These are phyloP conservation scores for Mycetomoellerius zeteki DNA, from an alignment of 1,140 invertebrate species.

Conservation along the genomic window DNA sequence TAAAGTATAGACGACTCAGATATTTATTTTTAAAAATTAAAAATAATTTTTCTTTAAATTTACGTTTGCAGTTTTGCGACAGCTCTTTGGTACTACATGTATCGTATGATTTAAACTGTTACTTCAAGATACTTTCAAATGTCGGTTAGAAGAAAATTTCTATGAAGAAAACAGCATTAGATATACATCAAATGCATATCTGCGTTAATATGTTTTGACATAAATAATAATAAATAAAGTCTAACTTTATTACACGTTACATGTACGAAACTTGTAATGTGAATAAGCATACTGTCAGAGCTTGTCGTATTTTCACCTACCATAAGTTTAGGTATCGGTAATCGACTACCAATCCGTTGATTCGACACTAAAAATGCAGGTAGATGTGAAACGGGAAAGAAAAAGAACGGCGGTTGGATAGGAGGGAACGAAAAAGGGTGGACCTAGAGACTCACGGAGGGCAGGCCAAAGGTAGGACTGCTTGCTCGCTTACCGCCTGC, in stretches of 20 bases:
- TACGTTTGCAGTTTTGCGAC: neutral
- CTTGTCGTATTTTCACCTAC: neutral
- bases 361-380: conserved; percentile 68
- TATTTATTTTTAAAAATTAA: neutral
- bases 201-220: neutral
- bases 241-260: neutral
- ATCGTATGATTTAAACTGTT: neutral
- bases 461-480: conserved; percentile 60
- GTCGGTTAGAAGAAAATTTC: neutral
- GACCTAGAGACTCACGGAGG: conserved; percentile 27
- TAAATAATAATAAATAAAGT: conserved; percentile 19
- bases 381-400: conserved; percentile 65
- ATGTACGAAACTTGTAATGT: neutral
- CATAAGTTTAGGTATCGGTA: neutral
- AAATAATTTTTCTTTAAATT: neutral
- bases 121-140: neutral
- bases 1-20: neutral
- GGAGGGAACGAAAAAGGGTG: conserved; percentile 49
- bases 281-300: neutral
- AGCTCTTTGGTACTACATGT: neutral
- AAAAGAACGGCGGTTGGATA: conserved; percentile 56
- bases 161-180: neutral
- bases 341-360: conserved; percentile 55
- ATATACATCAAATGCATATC: neutral
- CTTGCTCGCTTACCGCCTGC: conserved; percentile 55